Conservation (phyloP, 92 coral and sea anemone species). For the Chrysogorgia sp. region DNA sequence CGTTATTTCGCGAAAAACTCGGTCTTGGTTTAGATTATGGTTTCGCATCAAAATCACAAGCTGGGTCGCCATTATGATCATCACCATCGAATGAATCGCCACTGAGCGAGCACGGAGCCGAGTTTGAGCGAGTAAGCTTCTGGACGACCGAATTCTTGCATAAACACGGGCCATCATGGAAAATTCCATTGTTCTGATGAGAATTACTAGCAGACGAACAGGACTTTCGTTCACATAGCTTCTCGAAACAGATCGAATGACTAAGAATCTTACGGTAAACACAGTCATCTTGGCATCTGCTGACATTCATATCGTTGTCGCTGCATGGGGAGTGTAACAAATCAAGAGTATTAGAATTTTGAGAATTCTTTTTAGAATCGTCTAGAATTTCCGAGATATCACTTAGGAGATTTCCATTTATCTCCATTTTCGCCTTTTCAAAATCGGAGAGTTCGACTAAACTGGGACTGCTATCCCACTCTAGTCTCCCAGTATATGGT, state of each 20-base stretch:
- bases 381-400: neutral
- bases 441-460: slow-evolving; percentile 17
- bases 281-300: neutral
- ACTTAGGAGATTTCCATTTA: slow-evolving; percentile 2
- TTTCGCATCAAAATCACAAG: neutral
- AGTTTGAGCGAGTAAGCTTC: slow-evolving; percentile 25
- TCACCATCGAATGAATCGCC: slow-evolving; percentile 9
- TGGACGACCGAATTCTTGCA: neutral
- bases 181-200: neutral
- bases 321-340: neutral
- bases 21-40: neutral
- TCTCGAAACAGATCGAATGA: neutral
- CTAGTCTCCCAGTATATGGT: slow-evolving; percentile 19
- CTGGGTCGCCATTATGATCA: neutral
- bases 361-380: neutral
- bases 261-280: neutral
- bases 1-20: too few relatives aligned
- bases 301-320: neutral
- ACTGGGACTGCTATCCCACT: neutral
- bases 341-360: neutral
- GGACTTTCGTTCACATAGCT: neutral
- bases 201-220: neutral
- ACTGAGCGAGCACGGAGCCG: slow-evolving; percentile 26
- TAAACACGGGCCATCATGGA: slow-evolving; percentile 1
- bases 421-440: neutral